Percentiles rank a stretch among this genome's conserved stretches.
phyloP scores from a whole-genome alignment of 1,140 invertebrate genomes.

The Ladona fulva region DNA sequence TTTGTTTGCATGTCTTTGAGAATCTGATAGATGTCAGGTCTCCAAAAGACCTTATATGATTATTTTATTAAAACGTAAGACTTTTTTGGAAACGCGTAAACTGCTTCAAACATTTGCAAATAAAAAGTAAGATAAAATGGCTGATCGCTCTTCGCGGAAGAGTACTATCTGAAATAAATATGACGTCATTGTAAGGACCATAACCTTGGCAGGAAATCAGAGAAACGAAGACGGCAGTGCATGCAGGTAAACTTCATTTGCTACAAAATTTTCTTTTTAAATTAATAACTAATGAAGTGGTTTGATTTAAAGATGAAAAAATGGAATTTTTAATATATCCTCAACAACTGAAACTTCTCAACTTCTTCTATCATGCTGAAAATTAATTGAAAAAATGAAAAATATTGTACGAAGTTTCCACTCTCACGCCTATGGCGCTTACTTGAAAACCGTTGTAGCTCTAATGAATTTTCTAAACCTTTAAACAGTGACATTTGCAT shows the following conservation, averaged over 20 bases:
- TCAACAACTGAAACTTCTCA: not conserved
- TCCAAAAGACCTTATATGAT: too few species aligned
- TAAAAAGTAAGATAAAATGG: too few species aligned
- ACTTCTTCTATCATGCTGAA: not conserved
- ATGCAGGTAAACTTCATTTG: not conserved
- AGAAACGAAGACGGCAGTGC: not conserved
- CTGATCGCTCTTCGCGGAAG: not conserved
- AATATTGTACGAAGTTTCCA: not conserved
- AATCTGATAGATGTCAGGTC: too few species aligned
- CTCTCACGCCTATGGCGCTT: not conserved
- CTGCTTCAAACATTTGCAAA: too few species aligned
- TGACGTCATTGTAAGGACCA: not conserved
- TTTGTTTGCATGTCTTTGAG: too few species aligned
- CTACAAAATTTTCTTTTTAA: not conserved
- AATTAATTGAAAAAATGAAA: not conserved
- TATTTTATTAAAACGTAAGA: too few species aligned
- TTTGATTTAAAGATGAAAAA: not conserved
- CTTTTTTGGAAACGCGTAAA: too few species aligned
- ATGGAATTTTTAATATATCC: not conserved
- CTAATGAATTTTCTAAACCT: not conserved
- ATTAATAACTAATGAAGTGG: not conserved
- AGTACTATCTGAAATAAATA: not conserved
- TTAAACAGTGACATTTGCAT: not conserved
- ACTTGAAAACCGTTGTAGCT: not conserved
- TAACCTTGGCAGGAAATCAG: conserved; percentile 3